phyloP scores from a whole-genome alignment of 2,888 invertebrate genomes.

The Tetropium fuscum region DNA sequence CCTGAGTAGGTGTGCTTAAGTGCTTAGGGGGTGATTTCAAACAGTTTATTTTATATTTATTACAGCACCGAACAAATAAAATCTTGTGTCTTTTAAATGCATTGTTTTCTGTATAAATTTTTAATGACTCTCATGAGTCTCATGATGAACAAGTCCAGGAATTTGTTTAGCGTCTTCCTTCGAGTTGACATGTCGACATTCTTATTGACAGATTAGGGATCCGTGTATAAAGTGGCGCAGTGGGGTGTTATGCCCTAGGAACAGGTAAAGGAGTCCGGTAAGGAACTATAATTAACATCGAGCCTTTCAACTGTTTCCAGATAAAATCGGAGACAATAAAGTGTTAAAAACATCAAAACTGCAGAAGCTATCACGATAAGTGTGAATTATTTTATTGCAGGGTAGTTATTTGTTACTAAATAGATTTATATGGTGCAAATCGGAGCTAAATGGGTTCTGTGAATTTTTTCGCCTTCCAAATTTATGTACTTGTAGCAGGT shows the following conservation, averaged over 20 bases:
- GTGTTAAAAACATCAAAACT: slow-evolving; percentile 8
- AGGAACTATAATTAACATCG: not conserved
- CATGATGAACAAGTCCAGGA: no score
- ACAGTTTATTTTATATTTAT: no score
- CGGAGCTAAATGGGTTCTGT: not conserved
- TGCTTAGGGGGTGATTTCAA: no score
- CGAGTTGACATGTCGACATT: not conserved
- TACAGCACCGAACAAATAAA: no score
- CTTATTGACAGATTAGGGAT: not conserved
- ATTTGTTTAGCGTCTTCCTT: not conserved
- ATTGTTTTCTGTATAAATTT: no score
- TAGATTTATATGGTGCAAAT: not conserved
- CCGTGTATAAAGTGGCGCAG: slow-evolving; percentile 1
- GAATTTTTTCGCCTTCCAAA: not conserved
- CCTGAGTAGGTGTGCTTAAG: no score
- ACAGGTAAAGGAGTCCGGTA: slow-evolving; percentile 5
- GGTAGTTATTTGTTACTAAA: not conserved
- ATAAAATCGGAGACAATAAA: not conserved
- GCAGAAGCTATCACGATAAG: slow-evolving; percentile 4
- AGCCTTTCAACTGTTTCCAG: not conserved
- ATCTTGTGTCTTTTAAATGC: no score
- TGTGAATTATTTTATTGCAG: slow-evolving; percentile 4
- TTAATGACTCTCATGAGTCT: no score
- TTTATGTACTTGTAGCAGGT: not conserved
- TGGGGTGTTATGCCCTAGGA: not conserved